These are phyloP conservation scores for Anguilla japonica DNA, from an alignment of 2,113 vertebrate species.

Conservation along the genomic window DNA sequence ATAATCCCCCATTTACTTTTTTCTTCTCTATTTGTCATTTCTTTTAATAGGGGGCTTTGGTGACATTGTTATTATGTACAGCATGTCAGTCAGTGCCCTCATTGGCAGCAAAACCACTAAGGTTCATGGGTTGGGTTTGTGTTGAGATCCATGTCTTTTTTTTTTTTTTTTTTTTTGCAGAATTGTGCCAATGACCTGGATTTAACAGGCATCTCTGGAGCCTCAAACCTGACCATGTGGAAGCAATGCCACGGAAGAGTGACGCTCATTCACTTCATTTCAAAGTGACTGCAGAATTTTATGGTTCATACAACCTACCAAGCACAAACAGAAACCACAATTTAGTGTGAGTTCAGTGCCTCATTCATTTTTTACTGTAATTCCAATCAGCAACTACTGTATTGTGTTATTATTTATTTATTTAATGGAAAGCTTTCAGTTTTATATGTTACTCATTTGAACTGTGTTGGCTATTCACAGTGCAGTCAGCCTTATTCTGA, in stretches of 20 bases:
- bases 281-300: slow-evolving; percentile 9
- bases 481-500: no score
- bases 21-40: neutral
- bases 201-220: neutral
- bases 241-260: neutral
- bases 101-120: neutral
- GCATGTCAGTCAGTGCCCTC: neutral
- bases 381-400: neutral
- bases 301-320: slow-evolving; percentile 21
- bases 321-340: neutral
- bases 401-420: neutral
- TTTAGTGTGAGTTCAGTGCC: neutral
- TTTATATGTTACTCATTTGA: neutral
- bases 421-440: neutral
- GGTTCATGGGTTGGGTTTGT: neutral
- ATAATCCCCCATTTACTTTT: neutral
- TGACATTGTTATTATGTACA: neutral
- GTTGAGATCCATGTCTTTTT: neutral
- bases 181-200: slow-evolving; percentile 15
- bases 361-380: neutral
- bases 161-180: slow-evolving; percentile 6
- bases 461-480: no score
- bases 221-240: slow-evolving; percentile 3
- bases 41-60: neutral
- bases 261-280: slow-evolving; percentile 20